These are phyloP conservation scores for Odocoileus hemionus DNA, from an alignment of 2,113 vertebrate species.

Conservation along the genomic window DNA sequence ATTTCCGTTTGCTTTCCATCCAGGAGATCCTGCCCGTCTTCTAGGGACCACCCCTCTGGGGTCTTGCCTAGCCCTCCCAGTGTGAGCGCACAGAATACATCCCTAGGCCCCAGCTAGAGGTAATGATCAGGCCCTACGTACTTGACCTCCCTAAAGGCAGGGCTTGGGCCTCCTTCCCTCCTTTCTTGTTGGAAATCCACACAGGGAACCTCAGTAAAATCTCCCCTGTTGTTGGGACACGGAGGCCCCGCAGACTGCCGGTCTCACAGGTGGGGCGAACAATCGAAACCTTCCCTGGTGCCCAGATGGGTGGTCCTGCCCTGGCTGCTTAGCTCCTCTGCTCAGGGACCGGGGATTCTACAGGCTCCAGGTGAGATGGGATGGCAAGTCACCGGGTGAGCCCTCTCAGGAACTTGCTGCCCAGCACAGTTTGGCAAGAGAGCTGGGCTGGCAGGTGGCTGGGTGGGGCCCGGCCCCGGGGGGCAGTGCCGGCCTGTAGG, in stretches of 20 bases:
- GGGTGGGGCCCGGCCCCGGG: neutral
- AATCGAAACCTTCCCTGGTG: neutral
- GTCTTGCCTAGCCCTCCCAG: neutral
- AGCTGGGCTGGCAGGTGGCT: neutral
- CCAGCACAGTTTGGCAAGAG: conserved; percentile 19
- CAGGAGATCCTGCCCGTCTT: neutral
- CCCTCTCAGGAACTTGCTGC: neutral
- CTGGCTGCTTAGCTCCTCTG: neutral
- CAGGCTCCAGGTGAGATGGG: neutral
- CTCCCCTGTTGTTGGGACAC: neutral
- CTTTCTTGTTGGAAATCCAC: neutral
- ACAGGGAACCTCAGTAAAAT: conserved; percentile 8
- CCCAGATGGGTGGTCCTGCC: conserved; percentile 22
- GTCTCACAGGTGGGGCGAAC: neutral
- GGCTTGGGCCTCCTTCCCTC: neutral
- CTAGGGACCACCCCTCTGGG: neutral
- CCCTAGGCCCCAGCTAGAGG: neutral
- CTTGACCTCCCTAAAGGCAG: neutral
- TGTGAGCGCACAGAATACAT: neutral
- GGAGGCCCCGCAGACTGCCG: neutral
- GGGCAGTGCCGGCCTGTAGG: conserved; percentile 44
- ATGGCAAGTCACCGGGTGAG: neutral
- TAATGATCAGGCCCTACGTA: neutral
- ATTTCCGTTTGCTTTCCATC: neutral
- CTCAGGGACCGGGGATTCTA: neutral